Evolutionary conservation across 2,888 invertebrate species (phyloP).

Genomic region (Nomada ruficornis): DNA sequence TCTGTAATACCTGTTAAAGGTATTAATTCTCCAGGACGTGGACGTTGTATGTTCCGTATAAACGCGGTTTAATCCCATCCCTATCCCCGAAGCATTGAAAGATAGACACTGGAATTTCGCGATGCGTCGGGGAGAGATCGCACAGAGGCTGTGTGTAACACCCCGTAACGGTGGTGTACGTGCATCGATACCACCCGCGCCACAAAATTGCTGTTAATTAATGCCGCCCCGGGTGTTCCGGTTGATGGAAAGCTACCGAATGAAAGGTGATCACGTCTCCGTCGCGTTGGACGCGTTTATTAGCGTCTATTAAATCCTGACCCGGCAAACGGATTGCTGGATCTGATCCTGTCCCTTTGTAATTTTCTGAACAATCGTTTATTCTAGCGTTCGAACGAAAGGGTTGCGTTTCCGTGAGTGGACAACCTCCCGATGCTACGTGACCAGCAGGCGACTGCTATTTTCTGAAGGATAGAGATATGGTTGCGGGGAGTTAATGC

Average conservation of each 20-base stretch:
- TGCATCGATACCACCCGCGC: constrained; percentile 16
- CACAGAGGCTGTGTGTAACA: constrained; percentile 18
- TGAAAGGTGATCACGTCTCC: constrained; percentile 31
- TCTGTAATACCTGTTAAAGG: neutral
- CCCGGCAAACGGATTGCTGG: neutral
- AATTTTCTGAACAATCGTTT: constrained; percentile 18
- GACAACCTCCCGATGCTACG: neutral
- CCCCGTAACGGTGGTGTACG: constrained; percentile 27
- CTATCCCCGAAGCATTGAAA: constrained; percentile 29
- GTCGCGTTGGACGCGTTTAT: neutral
- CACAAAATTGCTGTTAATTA: constrained; percentile 64
- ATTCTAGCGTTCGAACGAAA: neutral
- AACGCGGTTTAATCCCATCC: constrained; percentile 34
- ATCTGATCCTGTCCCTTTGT: neutral
- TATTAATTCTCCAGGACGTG: constrained; percentile 14
- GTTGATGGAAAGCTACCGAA: constrained; percentile 24
- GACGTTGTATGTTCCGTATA: neutral
- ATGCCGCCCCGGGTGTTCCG: constrained; percentile 32
- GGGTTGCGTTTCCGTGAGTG: neutral
- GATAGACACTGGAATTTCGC: constrained; percentile 9
- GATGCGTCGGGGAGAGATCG: constrained; percentile 14
- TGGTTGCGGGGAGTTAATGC: neutral
- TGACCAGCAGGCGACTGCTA: constrained; percentile 29
- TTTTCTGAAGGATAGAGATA: constrained; percentile 15
- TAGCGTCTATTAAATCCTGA: constrained; percentile 15